Conservation (phyloP, 2,888 invertebrate species). For the Sepiola atlantica region DNA sequence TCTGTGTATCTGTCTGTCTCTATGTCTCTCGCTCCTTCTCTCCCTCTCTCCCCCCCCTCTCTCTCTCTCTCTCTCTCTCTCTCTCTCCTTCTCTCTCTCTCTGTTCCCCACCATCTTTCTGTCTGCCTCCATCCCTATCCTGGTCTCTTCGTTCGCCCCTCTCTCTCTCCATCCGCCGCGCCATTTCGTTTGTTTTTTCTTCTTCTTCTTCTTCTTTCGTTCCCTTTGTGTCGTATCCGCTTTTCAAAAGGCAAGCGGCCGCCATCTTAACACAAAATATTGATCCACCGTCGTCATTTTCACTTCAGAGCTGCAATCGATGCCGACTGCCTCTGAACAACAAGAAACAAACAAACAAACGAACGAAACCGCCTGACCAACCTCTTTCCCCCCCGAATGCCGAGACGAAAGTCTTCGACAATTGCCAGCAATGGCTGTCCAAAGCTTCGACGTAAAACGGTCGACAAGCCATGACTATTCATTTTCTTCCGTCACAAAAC, state of each 20-base stretch:
- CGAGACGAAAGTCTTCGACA: neutral
- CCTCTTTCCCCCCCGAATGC: neutral
- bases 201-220: neutral
- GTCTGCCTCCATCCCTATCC: too few relatives aligned
- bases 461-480: neutral
- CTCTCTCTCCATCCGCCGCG: too few relatives aligned
- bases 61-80: too few relatives aligned
- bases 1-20: too few relatives aligned
- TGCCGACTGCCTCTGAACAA: neutral
- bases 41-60: too few relatives aligned
- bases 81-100: too few relatives aligned
- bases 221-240: neutral
- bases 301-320: neutral
- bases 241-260: neutral
- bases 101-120: too few relatives aligned
- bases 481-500: too few relatives aligned
- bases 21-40: too few relatives aligned
- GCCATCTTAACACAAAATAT: conserved; percentile 9
- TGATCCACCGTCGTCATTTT: neutral
- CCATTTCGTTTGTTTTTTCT: too few relatives aligned
- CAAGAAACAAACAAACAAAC: neutral
- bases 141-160: too few relatives aligned
- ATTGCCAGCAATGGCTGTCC: neutral
- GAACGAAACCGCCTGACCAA: neutral
- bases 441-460: neutral